phyloP scores from a whole-genome alignment of 2,797 vertebrate species.

The Poliocrania exsul region DNA sequence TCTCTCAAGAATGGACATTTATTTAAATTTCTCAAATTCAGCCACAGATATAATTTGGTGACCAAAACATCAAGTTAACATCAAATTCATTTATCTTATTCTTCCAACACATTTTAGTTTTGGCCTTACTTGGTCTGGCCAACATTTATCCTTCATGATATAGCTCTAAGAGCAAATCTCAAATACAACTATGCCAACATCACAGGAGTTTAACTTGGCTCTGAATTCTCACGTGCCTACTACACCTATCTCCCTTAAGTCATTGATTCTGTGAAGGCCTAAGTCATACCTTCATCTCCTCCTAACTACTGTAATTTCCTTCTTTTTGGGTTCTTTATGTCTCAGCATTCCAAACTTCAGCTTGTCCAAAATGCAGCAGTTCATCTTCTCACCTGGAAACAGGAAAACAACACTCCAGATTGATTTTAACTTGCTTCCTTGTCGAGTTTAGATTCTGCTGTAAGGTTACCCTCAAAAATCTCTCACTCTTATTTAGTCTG shows the following conservation, averaged over 20 bases:
- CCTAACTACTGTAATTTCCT: constrained; percentile 57
- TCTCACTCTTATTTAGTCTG: background rate
- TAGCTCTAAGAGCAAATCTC: background rate
- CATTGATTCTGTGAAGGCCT: background rate
- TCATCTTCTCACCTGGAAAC: constrained; percentile 70
- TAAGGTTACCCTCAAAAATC: background rate
- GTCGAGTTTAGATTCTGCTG: background rate
- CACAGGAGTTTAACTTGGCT: background rate
- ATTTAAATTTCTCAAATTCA: background rate
- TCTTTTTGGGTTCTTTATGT: constrained; percentile 45
- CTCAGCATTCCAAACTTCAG: constrained; percentile 53
- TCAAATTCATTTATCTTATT: background rate
- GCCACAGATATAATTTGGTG: background rate
- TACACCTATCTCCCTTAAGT: background rate
- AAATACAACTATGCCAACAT: background rate
- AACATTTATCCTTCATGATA: background rate
- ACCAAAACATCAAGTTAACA: background rate
- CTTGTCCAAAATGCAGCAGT: constrained; percentile 57
- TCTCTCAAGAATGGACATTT: background rate
- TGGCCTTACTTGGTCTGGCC: background rate
- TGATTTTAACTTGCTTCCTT: constrained; percentile 31
- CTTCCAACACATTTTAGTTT: background rate
- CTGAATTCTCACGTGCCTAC: background rate
- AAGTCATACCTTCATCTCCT: constrained; percentile 67
- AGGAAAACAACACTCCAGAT: constrained; percentile 60